A percentile compares a stretch with the other conserved stretches of the same genome.
Conservation (phyloP, 1,140 invertebrate genomes). For the Anadara kagoshimensis region DNA sequence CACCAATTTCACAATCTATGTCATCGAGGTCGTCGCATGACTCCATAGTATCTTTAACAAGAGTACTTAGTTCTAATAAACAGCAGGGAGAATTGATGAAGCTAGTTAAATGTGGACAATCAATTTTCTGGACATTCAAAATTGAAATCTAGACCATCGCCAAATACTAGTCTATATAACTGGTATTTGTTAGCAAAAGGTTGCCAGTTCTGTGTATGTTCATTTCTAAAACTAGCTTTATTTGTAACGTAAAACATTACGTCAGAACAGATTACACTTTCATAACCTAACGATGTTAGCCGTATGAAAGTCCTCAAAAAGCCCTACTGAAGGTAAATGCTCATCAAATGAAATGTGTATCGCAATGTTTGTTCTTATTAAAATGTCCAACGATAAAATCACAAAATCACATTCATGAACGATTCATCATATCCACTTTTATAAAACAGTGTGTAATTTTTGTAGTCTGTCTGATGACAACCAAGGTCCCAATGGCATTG, state of each 20-base stretch:
- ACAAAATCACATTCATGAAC: constrained; percentile 65
- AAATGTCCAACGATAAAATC: constrained; percentile 64
- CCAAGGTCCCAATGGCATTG: constrained; percentile 65
- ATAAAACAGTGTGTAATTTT: constrained; percentile 58
- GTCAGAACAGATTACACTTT: constrained; percentile 60
- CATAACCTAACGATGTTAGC: constrained; percentile 30
- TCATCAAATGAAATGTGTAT: constrained; percentile 41
- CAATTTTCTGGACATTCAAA: constrained; percentile 4
- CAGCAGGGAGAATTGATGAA: constrained; percentile 24
- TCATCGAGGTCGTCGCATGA: constrained; percentile 24
- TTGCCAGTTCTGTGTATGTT: constrained; percentile 8
- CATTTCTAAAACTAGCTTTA: background rate
- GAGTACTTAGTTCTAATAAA: constrained; percentile 26
- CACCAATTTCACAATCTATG: constrained; percentile 57
- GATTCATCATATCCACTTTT: constrained; percentile 64
- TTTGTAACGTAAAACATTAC: constrained; percentile 56
- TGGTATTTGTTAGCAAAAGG: constrained; percentile 26
- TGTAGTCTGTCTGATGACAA: constrained; percentile 59
- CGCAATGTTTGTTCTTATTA: constrained; percentile 45
- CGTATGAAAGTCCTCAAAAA: constrained; percentile 66
- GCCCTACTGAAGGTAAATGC: constrained; percentile 29
- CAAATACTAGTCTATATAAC: constrained; percentile 5
- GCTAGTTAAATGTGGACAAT: constrained; percentile 6
- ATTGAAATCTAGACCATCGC: background rate
- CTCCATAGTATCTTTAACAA: constrained; percentile 39